These are phyloP conservation scores for Drosophila prosaltans DNA, from an alignment of 1,140 invertebrate genomes.

Conservation along the genomic window DNA sequence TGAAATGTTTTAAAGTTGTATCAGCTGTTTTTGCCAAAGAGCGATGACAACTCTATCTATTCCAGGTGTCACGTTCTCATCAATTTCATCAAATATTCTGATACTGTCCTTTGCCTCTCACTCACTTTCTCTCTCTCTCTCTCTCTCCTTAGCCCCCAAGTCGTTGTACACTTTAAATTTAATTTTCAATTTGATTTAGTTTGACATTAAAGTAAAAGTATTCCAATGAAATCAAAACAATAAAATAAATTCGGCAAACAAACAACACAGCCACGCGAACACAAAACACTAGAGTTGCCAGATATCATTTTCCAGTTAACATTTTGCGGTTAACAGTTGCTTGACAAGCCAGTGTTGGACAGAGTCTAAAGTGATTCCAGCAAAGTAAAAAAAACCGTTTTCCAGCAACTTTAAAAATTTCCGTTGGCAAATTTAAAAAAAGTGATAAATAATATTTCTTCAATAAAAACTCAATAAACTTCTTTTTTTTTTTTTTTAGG, in stretches of 20 bases:
- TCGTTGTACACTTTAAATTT: slow-evolving; percentile 1
- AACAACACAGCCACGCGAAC: background rate
- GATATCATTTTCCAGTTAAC: no score
- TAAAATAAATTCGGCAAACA: background rate
- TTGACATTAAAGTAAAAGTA: slow-evolving; percentile 5
- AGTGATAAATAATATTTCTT: background rate
- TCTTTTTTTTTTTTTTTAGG: slow-evolving; percentile 3
- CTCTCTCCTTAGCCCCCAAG: background rate
- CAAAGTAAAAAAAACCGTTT: no score
- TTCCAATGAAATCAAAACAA: background rate
- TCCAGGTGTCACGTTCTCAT: slow-evolving; percentile 5
- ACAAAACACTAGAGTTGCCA: no score
- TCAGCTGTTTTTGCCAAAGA: background rate
- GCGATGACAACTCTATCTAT: background rate
- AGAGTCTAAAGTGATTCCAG: no score
- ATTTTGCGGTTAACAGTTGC: no score
- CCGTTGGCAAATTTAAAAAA: background rate
- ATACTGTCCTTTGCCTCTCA: background rate
- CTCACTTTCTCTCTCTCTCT: background rate
- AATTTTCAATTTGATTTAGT: background rate
- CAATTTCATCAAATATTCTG: background rate
- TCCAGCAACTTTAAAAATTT: background rate
- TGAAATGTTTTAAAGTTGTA: background rate
- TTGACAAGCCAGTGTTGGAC: no score
- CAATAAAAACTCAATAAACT: background rate